phyloP scores from a whole-genome alignment of 2,888 invertebrate species.

The Lycia hirtaria region DNA sequence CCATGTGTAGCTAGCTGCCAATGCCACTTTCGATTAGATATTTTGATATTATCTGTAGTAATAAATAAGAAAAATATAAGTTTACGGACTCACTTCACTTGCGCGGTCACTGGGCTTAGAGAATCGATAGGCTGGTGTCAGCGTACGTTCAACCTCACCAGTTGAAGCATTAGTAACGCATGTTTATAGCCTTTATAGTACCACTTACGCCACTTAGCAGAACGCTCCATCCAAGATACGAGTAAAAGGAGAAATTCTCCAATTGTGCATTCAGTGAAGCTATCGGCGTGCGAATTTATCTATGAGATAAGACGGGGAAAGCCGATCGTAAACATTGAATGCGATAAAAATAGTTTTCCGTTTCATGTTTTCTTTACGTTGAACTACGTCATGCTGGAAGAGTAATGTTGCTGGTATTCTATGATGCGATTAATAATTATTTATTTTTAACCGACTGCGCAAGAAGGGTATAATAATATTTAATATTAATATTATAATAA shows the following conservation, averaged over 20 bases:
- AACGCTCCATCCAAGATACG: constrained; percentile 34
- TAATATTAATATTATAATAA: too few relatives aligned
- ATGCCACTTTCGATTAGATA: too few relatives aligned
- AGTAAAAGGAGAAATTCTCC: constrained; percentile 33
- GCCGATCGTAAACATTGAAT: constrained; percentile 21
- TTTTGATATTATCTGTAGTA: too few relatives aligned
- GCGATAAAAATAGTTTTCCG: constrained; percentile 10
- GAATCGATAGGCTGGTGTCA: too few relatives aligned
- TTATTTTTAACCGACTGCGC: too few relatives aligned
- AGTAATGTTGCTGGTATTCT: too few relatives aligned
- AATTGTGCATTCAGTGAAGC: constrained; percentile 34
- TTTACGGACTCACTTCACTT: too few relatives aligned
- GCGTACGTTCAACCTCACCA: constrained; percentile 59
- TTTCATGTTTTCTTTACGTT: not conserved
- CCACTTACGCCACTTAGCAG: constrained; percentile 39
- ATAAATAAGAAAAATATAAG: too few relatives aligned
- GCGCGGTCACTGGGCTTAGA: too few relatives aligned
- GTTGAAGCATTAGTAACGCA: constrained; percentile 51
- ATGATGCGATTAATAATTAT: too few relatives aligned
- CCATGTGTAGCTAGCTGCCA: too few relatives aligned
- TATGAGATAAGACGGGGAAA: constrained; percentile 26
- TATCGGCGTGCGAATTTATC: constrained; percentile 34
- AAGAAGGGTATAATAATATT: too few relatives aligned
- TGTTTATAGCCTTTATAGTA: constrained; percentile 33
- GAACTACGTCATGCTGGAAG: not conserved